A percentile compares a stretch with the other conserved stretches of the same genome.
Conservation (phyloP, 2,797 vertebrate species). For the Enteromius treurensis region DNA sequence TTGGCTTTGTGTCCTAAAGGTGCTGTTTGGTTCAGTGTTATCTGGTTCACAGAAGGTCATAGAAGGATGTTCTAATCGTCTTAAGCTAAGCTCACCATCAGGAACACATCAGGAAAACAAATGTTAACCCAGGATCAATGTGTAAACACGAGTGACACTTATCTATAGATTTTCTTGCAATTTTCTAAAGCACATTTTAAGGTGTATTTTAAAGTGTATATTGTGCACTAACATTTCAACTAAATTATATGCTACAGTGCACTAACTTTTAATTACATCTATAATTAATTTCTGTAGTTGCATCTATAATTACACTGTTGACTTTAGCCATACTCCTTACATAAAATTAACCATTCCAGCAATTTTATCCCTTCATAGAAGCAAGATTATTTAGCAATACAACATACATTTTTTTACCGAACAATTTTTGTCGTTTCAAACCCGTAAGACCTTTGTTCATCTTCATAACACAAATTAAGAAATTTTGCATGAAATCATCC, state of each 20-base stretch:
- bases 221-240: not conserved
- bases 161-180: not conserved
- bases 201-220: not conserved
- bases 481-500: no score
- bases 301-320: not conserved
- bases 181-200: not conserved
- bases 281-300: not conserved
- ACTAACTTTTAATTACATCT: not conserved
- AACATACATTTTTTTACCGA: not conserved
- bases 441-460: no score
- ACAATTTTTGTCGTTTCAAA: not conserved
- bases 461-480: no score
- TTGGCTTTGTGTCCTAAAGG: conserved; percentile 8
- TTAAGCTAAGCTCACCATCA: conserved; percentile 39
- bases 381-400: not conserved
- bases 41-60: conserved; percentile 19
- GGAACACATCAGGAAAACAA: not conserved
- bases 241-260: not conserved
- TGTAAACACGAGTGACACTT: conserved; percentile 9
- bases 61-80: conserved; percentile 45
- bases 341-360: not conserved
- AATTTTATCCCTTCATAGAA: not conserved
- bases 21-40: conserved; percentile 18
- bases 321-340: not conserved
- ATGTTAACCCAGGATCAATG: conserved; percentile 14